Percentiles rank a stretch among this genome's conserved stretches.
These are phyloP conservation scores for Eremobia ochroleuca DNA, from an alignment of 2,888 invertebrate genomes.

Conservation along the genomic window DNA sequence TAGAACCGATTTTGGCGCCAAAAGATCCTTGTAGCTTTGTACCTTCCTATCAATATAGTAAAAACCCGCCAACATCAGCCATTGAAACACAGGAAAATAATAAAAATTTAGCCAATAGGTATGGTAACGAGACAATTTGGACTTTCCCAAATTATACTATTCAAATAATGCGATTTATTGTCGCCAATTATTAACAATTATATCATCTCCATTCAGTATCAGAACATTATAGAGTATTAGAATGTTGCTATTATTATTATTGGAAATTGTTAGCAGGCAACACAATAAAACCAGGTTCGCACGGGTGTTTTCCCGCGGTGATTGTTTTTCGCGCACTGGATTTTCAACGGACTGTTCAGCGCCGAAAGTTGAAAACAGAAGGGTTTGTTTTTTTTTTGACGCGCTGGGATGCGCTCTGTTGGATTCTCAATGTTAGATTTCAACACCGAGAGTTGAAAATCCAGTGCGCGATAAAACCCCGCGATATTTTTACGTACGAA, in stretches of 20 bases:
- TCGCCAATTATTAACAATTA: conserved; percentile 67
- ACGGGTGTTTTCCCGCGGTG: neutral
- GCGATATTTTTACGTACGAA: neutral
- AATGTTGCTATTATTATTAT: conserved; percentile 46
- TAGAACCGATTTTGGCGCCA: neutral
- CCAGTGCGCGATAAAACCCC: neutral
- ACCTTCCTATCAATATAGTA: conserved; percentile 21
- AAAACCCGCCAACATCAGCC: conserved; percentile 38
- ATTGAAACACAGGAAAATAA: conserved; percentile 55
- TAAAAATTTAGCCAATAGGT: conserved; percentile 61
- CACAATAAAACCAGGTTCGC: neutral
- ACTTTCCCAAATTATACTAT: conserved; percentile 66
- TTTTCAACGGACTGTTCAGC: neutral
- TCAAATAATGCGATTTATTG: conserved; percentile 71
- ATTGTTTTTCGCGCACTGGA: neutral
- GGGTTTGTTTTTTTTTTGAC: neutral
- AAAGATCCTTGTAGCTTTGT: neutral
- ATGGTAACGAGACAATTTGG: conserved; percentile 74
- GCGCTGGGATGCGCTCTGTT: neutral
- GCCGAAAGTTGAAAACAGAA: too few relatives aligned
- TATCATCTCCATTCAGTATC: conserved; percentile 57
- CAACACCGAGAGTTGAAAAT: neutral
- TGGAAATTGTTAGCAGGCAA: conserved; percentile 43
- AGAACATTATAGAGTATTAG: conserved; percentile 62
- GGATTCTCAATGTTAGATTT: neutral